Percentiles rank a stretch among this genome's conserved stretches.
These are phyloP conservation scores for Spisula subtruncata DNA, from an alignment of 2,888 invertebrate genomes.

Conservation along the genomic window DNA sequence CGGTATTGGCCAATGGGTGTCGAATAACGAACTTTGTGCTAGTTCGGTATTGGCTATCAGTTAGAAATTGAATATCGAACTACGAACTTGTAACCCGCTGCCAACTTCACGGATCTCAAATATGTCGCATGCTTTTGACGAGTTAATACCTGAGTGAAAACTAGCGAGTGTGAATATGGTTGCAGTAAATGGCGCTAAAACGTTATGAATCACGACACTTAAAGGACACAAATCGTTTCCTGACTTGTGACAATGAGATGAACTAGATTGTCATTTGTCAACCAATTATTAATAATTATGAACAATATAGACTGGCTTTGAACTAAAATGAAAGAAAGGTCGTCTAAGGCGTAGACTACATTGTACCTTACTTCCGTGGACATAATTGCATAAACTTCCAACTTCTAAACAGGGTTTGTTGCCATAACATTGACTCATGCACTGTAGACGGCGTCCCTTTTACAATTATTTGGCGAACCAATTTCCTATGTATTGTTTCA, in stretches of 20 bases:
- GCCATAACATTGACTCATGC: conserved; percentile 20
- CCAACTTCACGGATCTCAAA: too few relatives aligned
- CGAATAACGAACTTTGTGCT: too few relatives aligned
- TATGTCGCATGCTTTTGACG: too few relatives aligned
- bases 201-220: background rate
- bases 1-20: too few relatives aligned
- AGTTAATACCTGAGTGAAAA: too few relatives aligned
- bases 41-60: too few relatives aligned
- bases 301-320: conserved; percentile 5
- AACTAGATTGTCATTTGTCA: background rate
- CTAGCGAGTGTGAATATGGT: too few relatives aligned
- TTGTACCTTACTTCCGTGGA: background rate
- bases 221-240: background rate
- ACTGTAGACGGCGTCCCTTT: background rate
- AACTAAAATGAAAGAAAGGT: background rate
- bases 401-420: conserved; percentile 1
- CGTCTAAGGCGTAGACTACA: background rate
- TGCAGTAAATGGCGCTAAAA: too few relatives aligned
- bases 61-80: too few relatives aligned
- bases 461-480: background rate
- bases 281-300: conserved; percentile 24
- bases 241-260: background rate
- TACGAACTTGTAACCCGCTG: too few relatives aligned
- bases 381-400: background rate
- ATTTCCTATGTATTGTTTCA: conserved; percentile 21